These are phyloP conservation scores for Malurus elegans DNA, from an alignment of 2,113 vertebrate genomes.

Conservation along the genomic window DNA sequence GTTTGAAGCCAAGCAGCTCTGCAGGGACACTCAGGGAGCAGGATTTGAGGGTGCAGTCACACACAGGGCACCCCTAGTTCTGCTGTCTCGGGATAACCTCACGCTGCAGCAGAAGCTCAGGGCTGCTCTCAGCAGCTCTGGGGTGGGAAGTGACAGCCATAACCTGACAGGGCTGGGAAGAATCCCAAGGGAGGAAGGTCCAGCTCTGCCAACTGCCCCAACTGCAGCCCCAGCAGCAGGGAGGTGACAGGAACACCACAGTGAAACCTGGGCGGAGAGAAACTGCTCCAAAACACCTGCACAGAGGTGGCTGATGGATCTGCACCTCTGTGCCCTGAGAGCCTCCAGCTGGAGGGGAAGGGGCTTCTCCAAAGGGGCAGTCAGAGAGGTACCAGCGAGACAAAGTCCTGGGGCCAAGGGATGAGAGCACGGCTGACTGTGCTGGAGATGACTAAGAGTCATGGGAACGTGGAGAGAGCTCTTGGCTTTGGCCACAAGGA, in stretches of 20 bases:
- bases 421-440: neutral
- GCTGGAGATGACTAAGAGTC: conserved; percentile 56
- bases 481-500: conserved; percentile 24
- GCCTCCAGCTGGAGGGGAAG: neutral
- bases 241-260: neutral
- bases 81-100: neutral
- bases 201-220: neutral
- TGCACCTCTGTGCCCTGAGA: neutral
- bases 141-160: neutral
- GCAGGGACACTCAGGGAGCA: neutral
- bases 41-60: neutral
- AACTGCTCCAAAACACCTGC: neutral
- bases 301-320: neutral
- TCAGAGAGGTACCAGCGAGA: neutral
- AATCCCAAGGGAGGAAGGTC: neutral
- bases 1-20: neutral
- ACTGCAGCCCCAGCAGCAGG: neutral
- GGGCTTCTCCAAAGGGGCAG: neutral
- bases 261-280: neutral
- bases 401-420: neutral
- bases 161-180: neutral
- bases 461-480: neutral
- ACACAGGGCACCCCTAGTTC: neutral
- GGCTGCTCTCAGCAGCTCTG: neutral
- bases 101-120: neutral